Conservation (phyloP, 1,140 invertebrate genomes). For the Cotesia typhae region DNA sequence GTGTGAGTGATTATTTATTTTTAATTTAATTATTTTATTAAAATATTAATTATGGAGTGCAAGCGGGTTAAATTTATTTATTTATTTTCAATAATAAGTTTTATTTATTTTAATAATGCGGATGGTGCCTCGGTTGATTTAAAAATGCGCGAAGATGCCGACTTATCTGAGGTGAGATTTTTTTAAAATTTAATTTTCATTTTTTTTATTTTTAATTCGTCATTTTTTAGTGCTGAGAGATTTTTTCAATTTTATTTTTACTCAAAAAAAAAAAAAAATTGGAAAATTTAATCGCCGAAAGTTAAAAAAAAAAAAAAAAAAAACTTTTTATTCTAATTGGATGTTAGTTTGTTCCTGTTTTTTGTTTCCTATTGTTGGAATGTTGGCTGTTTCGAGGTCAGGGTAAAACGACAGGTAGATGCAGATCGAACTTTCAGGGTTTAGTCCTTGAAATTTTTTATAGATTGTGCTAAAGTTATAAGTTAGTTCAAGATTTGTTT, state of each 20-base stretch:
- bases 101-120: conserved; percentile 35
- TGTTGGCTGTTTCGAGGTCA: too few species aligned
- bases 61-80: conserved; percentile 36
- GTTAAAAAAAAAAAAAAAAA: too few species aligned
- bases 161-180: conserved; percentile 61
- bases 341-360: too few species aligned
- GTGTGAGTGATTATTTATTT: not conserved
- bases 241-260: not conserved
- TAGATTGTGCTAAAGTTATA: too few species aligned
- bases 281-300: too few species aligned
- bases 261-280: too few species aligned
- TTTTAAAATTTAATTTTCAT: conserved; percentile 1
- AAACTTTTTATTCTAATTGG: too few species aligned
- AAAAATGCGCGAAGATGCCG: conserved; percentile 59
- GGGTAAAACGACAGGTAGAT: too few species aligned
- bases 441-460: too few species aligned
- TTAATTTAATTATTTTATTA: not conserved
- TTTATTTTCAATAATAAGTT: conserved; percentile 32
- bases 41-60: conserved; percentile 7
- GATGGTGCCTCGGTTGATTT: conserved; percentile 53
- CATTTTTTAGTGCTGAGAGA: not conserved
- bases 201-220: not conserved
- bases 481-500: too few species aligned
- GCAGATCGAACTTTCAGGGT: too few species aligned
- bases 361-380: too few species aligned